Evolutionary conservation across 2,797 vertebrate genomes (phyloP).

Genomic region (Gila robusta): DNA sequence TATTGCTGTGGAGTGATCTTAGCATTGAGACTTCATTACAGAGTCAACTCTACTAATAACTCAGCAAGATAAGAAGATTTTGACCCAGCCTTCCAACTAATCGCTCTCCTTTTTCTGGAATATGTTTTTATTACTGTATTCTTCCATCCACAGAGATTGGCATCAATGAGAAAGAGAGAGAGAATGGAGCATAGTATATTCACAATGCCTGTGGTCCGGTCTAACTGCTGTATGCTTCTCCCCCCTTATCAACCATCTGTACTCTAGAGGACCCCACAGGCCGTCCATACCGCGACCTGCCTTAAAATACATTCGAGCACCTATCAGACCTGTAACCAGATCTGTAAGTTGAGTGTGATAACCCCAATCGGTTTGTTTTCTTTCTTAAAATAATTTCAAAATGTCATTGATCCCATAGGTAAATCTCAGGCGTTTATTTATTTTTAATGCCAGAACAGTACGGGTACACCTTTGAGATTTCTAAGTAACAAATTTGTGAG

Average conservation of each 20-base stretch:
- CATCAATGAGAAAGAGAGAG: constrained; percentile 35
- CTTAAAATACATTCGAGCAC: constrained; percentile 37
- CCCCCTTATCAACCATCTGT: constrained; percentile 74
- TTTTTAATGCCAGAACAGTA: constrained; percentile 27
- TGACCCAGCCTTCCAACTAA: background rate
- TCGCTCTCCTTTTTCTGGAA: constrained; percentile 36
- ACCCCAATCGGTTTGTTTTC: constrained; percentile 37
- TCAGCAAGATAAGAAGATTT: constrained; percentile 60
- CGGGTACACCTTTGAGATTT: background rate
- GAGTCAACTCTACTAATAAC: constrained; percentile 59
- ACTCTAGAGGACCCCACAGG: constrained; percentile 61
- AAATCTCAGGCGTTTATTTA: constrained; percentile 42
- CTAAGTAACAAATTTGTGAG: background rate
- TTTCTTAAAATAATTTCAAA: constrained; percentile 48
- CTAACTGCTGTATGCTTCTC: constrained; percentile 60
- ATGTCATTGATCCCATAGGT: constrained; percentile 31
- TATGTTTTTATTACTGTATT: constrained; percentile 38
- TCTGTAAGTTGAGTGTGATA: constrained; percentile 34
- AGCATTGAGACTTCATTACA: constrained; percentile 53
- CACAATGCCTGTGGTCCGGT: constrained; percentile 71
- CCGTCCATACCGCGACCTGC: constrained; percentile 51
- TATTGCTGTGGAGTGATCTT: constrained; percentile 57
- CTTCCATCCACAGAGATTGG: constrained; percentile 47
- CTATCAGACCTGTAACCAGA: constrained; percentile 40
- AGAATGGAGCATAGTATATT: constrained; percentile 54